phyloP scores from a whole-genome alignment of 2,113 vertebrate species.

The Sinocyclocheilus rhinocerous region DNA sequence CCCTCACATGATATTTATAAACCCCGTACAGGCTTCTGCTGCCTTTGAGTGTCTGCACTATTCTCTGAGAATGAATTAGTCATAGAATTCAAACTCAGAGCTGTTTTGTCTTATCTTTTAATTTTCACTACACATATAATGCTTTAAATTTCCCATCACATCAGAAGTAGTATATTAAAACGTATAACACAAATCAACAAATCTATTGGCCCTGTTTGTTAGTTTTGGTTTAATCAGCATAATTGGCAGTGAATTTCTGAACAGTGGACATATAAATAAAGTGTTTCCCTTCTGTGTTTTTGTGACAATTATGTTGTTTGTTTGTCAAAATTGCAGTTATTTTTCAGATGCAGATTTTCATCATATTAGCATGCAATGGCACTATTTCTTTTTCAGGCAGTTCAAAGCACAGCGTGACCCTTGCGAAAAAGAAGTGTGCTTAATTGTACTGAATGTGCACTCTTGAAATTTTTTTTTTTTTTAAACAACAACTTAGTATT shows the following conservation, averaged over 20 bases:
- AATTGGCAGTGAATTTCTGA: neutral
- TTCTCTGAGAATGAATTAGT: conserved; percentile 36
- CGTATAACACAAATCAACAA: neutral
- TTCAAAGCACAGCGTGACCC: neutral
- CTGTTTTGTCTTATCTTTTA: neutral
- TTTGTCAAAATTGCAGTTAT: neutral
- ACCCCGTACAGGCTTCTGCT: conserved; percentile 48
- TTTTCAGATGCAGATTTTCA: neutral
- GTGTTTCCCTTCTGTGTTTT: conserved; percentile 22
- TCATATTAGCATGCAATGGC: neutral
- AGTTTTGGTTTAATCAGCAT: neutral
- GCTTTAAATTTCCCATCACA: conserved; percentile 4
- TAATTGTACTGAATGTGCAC: too few species aligned
- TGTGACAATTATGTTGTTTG: conserved; percentile 4
- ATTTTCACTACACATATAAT: conserved; percentile 1
- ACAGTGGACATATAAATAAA: conserved; percentile 45
- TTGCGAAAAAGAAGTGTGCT: neutral
- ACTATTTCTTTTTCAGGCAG: neutral
- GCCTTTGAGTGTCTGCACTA: conserved; percentile 19
- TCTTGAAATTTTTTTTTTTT: too few species aligned
- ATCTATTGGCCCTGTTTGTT: neutral
- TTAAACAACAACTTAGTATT: neutral
- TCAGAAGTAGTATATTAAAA: conserved; percentile 11
- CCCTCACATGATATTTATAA: conserved; percentile 48
- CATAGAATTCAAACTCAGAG: neutral